Conservation (phyloP, 2,113 vertebrate genomes). For the Taxidea taxus region DNA sequence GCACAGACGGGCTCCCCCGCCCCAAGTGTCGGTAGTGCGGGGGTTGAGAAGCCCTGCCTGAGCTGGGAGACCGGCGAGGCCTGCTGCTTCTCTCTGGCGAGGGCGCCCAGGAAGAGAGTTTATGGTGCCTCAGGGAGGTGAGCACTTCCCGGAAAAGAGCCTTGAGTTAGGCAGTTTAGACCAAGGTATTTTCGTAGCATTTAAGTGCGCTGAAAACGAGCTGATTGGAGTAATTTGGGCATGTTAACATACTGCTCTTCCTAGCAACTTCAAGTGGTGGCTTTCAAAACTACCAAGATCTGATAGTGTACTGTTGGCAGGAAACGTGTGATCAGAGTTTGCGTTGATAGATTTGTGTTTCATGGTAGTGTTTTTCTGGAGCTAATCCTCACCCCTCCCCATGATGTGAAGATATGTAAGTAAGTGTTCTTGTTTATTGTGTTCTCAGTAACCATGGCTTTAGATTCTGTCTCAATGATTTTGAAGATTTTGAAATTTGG, state of each 20-base stretch:
- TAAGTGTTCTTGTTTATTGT: background rate
- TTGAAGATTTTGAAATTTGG: background rate
- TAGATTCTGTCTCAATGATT: background rate
- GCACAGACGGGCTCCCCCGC: background rate
- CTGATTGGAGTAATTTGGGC: background rate
- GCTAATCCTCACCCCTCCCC: background rate
- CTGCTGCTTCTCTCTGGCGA: background rate
- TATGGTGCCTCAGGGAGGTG: background rate
- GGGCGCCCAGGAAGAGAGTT: background rate
- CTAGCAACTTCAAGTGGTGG: background rate
- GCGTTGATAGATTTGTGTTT: background rate
- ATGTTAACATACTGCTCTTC: background rate
- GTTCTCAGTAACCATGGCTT: background rate
- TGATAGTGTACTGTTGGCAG: background rate
- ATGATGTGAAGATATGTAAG: background rate
- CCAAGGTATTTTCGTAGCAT: background rate
- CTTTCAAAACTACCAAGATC: background rate
- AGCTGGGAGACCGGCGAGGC: background rate
- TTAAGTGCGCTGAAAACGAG: background rate
- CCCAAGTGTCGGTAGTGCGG: background rate
- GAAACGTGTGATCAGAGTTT: background rate
- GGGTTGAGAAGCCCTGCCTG: background rate
- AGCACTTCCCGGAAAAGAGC: background rate
- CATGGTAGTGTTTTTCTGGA: background rate
- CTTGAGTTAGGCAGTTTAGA: background rate